Conservation (phyloP, 2,113 vertebrate species). For the Pseudonaja textilis region DNA sequence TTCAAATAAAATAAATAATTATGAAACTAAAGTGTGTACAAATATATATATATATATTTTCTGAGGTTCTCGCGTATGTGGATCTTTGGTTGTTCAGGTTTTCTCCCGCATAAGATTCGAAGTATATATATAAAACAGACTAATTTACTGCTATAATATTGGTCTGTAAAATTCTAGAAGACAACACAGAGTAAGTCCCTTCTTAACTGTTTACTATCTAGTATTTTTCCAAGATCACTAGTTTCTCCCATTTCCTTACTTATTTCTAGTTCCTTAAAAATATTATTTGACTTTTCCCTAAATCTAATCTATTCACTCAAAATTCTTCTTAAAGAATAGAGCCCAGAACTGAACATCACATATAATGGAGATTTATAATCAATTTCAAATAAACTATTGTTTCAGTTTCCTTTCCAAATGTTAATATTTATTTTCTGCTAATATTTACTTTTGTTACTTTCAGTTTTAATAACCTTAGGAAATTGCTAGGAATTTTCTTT, state of each 20-base stretch:
- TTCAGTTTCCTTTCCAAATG: neutral
- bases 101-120: no score
- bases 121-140: neutral
- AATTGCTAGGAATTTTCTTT: neutral
- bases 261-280: neutral
- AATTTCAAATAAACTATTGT: neutral
- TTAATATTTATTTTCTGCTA: neutral
- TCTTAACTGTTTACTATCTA: neutral
- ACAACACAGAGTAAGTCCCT: neutral
- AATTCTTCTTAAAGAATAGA: neutral
- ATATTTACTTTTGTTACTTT: neutral
- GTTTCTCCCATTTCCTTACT: neutral
- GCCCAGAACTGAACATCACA: neutral
- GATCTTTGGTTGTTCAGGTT: no score
- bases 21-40: neutral
- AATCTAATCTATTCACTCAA: neutral
- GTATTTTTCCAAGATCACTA: neutral
- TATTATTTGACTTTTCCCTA: neutral
- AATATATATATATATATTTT: neutral
- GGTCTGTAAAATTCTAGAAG: neutral
- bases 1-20: neutral
- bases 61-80: no score
- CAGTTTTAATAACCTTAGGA: neutral
- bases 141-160: neutral
- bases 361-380: neutral